Percentiles rank a stretch among this genome's conserved stretches.
phyloP scores from a whole-genome alignment of 1,140 invertebrate species.

The Pogonomyrmex barbatus region DNA sequence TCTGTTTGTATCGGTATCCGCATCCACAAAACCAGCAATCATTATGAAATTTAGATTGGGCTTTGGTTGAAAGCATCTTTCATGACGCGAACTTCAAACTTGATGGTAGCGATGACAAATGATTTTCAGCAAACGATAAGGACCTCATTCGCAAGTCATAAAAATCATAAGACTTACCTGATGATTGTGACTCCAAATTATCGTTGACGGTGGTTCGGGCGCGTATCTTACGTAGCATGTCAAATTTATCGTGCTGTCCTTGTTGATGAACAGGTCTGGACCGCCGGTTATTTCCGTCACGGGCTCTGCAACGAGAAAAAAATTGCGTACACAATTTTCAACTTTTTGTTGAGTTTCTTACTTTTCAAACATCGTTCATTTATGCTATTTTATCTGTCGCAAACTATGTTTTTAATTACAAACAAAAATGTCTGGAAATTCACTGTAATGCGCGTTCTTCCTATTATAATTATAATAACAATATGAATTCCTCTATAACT shows the following conservation, averaged over 20 bases:
- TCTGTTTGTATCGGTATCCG: slow-evolving; percentile 31
- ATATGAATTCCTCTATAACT: not conserved
- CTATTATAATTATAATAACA: not conserved
- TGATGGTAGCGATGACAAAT: not conserved
- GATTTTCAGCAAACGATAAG: slow-evolving; percentile 16
- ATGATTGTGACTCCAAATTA: slow-evolving; percentile 93
- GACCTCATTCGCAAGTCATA: not conserved
- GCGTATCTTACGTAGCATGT: slow-evolving; percentile 94
- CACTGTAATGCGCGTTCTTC: not conserved
- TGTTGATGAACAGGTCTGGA: slow-evolving; percentile 93
- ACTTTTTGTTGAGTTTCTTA: not conserved
- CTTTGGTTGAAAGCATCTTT: slow-evolving; percentile 36
- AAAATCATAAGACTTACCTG: slow-evolving; percentile 86
- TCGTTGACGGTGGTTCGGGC: slow-evolving; percentile 92
- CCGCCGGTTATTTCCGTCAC: slow-evolving; percentile 93
- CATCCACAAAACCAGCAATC: not conserved
- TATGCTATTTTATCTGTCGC: not conserved
- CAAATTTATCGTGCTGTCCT: slow-evolving; percentile 94
- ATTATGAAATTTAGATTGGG: slow-evolving; percentile 33
- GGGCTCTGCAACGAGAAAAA: slow-evolving; percentile 89
- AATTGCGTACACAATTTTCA: slow-evolving; percentile 7
- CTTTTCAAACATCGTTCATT: not conserved
- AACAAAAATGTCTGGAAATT: not conserved
- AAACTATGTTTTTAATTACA: slow-evolving; percentile 1
- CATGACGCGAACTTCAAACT: not conserved